A percentile compares a stretch with the other conserved stretches of the same genome.
phyloP scores from a whole-genome alignment of 2,113 vertebrate species.

The Sylvietta virens region DNA sequence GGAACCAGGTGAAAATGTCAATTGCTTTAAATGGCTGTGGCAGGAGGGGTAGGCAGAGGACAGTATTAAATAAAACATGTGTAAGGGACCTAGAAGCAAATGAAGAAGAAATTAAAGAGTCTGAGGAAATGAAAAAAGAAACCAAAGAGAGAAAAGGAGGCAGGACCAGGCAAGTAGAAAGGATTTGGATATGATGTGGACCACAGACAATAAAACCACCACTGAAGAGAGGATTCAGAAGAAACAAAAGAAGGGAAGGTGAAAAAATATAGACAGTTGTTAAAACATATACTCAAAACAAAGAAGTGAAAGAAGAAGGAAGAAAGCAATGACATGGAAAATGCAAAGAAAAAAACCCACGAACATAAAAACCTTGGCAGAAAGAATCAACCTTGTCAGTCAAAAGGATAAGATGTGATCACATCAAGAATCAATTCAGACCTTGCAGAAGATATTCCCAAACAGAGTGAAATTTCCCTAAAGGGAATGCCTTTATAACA shows the following conservation, averaged over 20 bases:
- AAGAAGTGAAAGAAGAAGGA: not conserved
- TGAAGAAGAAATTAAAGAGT: not conserved
- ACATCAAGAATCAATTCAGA: not conserved
- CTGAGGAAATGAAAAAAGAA: not conserved
- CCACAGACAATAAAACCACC: not conserved
- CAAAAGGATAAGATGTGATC: not conserved
- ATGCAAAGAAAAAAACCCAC: not conserved
- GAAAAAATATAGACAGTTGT: not conserved
- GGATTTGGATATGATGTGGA: not conserved
- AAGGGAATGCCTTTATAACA: constrained; percentile 19
- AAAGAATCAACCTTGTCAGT: not conserved
- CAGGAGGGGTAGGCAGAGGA: not conserved
- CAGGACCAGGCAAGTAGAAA: not conserved
- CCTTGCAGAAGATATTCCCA: not conserved
- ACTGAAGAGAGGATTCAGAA: not conserved
- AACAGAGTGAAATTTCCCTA: not conserved
- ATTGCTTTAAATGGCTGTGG: not conserved
- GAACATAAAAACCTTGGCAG: not conserved
- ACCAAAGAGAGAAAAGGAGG: not conserved
- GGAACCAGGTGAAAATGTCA: not conserved
- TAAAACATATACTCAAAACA: not conserved
- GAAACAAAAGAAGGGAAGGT: not conserved
- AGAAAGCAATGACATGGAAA: not conserved
- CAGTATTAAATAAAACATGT: not conserved
- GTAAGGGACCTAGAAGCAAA: not conserved